Base-by-base conservation (phyloP, 2,888 invertebrate species). In the Diarsia mendica region DNA sequence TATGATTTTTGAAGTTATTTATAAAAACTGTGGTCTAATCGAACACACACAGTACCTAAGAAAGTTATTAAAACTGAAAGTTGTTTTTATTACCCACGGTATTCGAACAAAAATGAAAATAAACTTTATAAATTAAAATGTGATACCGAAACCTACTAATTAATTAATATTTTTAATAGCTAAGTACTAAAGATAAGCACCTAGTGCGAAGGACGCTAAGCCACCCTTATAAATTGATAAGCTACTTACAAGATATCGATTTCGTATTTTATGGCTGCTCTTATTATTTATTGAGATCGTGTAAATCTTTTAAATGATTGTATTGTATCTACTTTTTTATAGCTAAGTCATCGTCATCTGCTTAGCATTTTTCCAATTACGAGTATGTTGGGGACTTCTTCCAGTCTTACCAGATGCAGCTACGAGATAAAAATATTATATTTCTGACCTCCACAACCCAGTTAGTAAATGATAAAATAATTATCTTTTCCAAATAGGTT, bases 191-290 rank as follows among this genome's bases (percentile, higher is more conserved):
- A 73, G 90, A 90, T 91, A 91, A 92, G 87, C 86, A 88, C 86
- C 88, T 88, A 89, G 87, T 88, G 82, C 83, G 82, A 83, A 85
- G 86, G 87, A 85, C 85, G 88, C 83, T 90, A 92, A 93, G 93
- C 93, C 91, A 85, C 90, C 91, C 90, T 91, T 91, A 91, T 92
- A 93, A 85, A 94, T 93, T 92, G 91, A 90, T 94, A 94, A 95
- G 94, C 94, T 92, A 88, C 95, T 94, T 94, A 94, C 84, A 60
- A 72, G 75, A 89, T 91, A 94, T 94, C 94, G 93, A 93, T 93
- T 92, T 90, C 83, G 23, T 60, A 68, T 80, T 82, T 78, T 72
- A 80, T 70, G 70, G 51, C 23, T 61, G 65, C 72, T 74, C 33
- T 23, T 72, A 61, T 76, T 80, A 80, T 72, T 80, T 72, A 77